Conservation (phyloP, 53 echinoderm and acorn worm species). For the Holothuria leucospilota region DNA sequence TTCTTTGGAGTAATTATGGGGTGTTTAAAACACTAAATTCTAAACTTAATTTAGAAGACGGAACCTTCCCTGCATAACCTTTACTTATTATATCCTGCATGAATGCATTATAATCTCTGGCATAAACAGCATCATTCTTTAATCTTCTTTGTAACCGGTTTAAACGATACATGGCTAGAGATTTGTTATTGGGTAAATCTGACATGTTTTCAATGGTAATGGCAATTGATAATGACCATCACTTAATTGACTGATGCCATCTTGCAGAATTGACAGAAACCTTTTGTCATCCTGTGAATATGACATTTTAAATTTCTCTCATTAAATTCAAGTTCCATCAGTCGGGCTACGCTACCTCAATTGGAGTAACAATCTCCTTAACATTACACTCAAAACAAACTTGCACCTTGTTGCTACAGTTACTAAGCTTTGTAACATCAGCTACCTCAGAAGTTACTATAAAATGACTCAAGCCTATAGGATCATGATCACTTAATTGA, state of each 20-base stretch:
- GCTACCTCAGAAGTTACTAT: not conserved
- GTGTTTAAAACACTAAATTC: conserved; percentile 39
- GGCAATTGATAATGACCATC: conserved; percentile 32
- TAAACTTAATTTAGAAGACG: not conserved
- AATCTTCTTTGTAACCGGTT: too few relatives aligned
- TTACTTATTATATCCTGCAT: not conserved
- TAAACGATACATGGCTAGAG: not conserved
- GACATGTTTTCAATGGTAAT: too few relatives aligned
- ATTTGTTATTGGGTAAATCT: not conserved
- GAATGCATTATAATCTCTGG: not conserved
- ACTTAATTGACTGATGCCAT: not conserved
- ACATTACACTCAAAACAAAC: too few relatives aligned
- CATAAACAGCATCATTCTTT: not conserved
- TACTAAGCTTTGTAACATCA: not conserved
- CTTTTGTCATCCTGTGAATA: too few relatives aligned
- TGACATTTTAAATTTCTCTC: conserved; percentile 4
- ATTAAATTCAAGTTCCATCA: conserved; percentile 30
- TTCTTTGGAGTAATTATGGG: conserved; percentile 34
- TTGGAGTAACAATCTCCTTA: too few relatives aligned
- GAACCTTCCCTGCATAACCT: not conserved
- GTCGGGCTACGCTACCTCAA: too few relatives aligned
- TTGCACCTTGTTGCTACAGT: too few relatives aligned
- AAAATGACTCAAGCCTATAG: conserved; percentile 12
- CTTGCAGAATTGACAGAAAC: too few relatives aligned
- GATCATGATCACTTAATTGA: too few relatives aligned